These are phyloP conservation scores for Lates calcarifer DNA, from an alignment of 2,113 vertebrate species.

Conservation along the genomic window DNA sequence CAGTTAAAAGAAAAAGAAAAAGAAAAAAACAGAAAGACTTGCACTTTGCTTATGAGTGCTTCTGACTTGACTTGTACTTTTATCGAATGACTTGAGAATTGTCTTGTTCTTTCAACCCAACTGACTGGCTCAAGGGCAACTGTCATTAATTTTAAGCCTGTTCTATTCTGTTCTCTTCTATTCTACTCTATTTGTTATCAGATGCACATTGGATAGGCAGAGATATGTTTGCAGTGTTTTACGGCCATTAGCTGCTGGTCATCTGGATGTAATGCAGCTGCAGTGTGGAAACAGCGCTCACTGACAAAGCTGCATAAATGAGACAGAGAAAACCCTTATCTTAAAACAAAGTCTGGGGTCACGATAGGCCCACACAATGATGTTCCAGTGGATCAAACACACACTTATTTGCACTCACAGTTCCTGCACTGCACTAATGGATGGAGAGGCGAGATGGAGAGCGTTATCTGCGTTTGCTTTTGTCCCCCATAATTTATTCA, in stretches of 20 bases:
- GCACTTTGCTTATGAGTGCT: not conserved
- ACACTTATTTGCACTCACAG: constrained; percentile 57
- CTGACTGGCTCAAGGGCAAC: not conserved
- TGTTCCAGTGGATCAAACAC: constrained; percentile 57
- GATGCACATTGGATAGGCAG: not conserved
- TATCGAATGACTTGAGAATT: not conserved
- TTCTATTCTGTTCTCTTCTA: not conserved
- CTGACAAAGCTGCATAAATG: constrained; percentile 36
- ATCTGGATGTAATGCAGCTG: constrained; percentile 28
- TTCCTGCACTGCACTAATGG: constrained; percentile 58
- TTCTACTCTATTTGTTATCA: constrained; percentile 10
- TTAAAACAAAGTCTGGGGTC: constrained; percentile 53
- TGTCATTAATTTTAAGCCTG: not conserved
- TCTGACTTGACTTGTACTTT: not conserved
- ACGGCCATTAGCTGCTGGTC: constrained; percentile 35
- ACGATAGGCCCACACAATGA: constrained; percentile 37
- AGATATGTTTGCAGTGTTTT: constrained; percentile 49
- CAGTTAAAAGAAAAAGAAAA: not conserved
- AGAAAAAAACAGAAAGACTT: not conserved
- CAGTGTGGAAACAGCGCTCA: constrained; percentile 37
- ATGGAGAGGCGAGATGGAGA: constrained; percentile 42
- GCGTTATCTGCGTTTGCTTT: constrained; percentile 69
- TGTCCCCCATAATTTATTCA: constrained; percentile 77
- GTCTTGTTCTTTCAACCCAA: not conserved
- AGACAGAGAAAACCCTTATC: constrained; percentile 39